phyloP scores from a whole-genome alignment of 1,140 invertebrate species.

The Frieseomelitta varia region DNA sequence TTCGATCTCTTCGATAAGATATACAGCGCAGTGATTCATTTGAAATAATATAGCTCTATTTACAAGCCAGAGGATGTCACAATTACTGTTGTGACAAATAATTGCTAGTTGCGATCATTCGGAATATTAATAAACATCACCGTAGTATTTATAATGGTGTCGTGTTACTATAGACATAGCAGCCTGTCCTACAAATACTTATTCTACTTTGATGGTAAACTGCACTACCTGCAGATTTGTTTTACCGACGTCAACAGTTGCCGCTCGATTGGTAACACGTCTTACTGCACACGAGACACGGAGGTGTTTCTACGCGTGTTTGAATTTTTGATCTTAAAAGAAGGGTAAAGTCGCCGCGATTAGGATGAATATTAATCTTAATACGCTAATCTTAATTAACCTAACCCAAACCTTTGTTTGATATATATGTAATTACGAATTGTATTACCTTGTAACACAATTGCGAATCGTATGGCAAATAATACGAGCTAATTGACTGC shows the following conservation, averaged over 20 bases:
- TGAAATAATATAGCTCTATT: not conserved
- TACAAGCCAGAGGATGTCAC: not conserved
- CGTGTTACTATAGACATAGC: not conserved
- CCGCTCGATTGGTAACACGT: not conserved
- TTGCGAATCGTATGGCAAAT: too few relatives aligned
- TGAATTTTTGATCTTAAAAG: too few relatives aligned
- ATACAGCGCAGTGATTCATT: not conserved
- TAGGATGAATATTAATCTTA: too few relatives aligned
- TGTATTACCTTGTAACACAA: too few relatives aligned
- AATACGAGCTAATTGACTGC: too few relatives aligned
- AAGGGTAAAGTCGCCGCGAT: too few relatives aligned
- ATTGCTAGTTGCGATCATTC: not conserved
- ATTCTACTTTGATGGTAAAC: not conserved
- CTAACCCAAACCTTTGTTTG: too few relatives aligned
- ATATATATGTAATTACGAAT: too few relatives aligned
- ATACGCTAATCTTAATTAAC: too few relatives aligned
- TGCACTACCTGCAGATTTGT: not conserved
- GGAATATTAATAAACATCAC: not conserved
- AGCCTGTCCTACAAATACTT: not conserved
- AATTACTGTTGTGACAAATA: not conserved
- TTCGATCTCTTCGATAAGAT: not conserved
- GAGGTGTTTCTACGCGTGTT: too few relatives aligned
- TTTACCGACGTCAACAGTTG: conserved; percentile 8
- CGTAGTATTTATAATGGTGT: not conserved
- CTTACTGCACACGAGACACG: too few relatives aligned